These are phyloP conservation scores for Mustela lutreola DNA, from an alignment of 2,113 vertebrate species.

Conservation along the genomic window DNA sequence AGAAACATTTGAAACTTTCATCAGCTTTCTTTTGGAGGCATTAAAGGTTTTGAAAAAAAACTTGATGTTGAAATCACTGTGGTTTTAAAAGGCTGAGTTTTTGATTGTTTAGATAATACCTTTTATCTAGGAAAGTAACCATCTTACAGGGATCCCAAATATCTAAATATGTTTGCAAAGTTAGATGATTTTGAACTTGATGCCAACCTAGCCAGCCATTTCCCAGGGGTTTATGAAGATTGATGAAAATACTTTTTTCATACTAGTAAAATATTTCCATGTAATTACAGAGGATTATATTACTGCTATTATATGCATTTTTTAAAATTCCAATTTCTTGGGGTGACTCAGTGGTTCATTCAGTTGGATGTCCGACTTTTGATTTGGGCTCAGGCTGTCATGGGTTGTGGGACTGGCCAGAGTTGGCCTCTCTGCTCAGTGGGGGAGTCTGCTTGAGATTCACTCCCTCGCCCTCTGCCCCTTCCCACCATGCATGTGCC, in stretches of 20 bases:
- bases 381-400: background rate
- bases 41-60: background rate
- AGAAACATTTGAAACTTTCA: slow-evolving; percentile 41
- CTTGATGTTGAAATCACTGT: background rate
- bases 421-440: background rate
- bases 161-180: background rate
- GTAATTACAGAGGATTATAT: background rate
- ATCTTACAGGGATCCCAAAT: background rate
- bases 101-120: background rate
- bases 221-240: background rate
- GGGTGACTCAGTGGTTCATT: background rate
- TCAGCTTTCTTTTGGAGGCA: background rate
- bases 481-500: background rate
- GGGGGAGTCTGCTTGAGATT: background rate
- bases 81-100: background rate
- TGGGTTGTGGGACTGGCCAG: background rate
- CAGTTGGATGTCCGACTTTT: background rate
- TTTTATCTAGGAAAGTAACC: slow-evolving; percentile 6
- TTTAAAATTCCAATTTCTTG: background rate
- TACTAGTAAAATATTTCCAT: background rate
- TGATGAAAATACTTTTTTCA: background rate
- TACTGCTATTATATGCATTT: background rate
- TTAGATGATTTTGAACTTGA: slow-evolving; percentile 19
- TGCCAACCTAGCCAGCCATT: background rate
- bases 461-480: background rate